A percentile compares a stretch with the other conserved stretches of the same genome.
phyloP scores from a whole-genome alignment of 2,797 vertebrate genomes.

The Prionace glauca region DNA sequence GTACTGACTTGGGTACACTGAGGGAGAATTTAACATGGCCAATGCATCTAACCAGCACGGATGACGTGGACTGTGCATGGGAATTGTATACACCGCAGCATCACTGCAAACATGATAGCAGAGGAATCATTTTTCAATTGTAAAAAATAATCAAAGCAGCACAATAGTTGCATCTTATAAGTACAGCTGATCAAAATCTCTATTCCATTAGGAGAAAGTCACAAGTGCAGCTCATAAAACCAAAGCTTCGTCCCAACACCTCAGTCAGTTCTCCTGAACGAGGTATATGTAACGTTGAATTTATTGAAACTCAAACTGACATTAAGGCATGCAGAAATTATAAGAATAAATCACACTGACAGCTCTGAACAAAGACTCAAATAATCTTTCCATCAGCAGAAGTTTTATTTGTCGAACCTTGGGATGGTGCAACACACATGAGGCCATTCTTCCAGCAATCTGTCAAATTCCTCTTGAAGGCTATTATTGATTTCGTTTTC shows the following conservation, averaged over 20 bases:
- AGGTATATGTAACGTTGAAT: background rate
- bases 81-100: background rate
- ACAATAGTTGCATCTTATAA: background rate
- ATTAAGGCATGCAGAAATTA: background rate
- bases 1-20: too few relatives aligned
- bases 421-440: background rate
- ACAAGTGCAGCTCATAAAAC: background rate
- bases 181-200: background rate
- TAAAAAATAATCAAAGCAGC: background rate
- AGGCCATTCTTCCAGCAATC: background rate
- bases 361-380: background rate
- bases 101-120: background rate
- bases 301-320: background rate
- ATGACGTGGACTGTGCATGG: background rate
- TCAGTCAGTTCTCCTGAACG: background rate
- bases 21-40: too few relatives aligned
- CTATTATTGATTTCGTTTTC: background rate
- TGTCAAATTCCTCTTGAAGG: background rate
- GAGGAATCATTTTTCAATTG: background rate
- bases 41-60: too few relatives aligned
- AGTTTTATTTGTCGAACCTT: background rate
- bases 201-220: background rate
- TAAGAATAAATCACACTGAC: background rate
- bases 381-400: background rate
- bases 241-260: background rate